Conservation (phyloP, 35 echinoderm and acorn worm species). For the Apostichopus japonicus region DNA sequence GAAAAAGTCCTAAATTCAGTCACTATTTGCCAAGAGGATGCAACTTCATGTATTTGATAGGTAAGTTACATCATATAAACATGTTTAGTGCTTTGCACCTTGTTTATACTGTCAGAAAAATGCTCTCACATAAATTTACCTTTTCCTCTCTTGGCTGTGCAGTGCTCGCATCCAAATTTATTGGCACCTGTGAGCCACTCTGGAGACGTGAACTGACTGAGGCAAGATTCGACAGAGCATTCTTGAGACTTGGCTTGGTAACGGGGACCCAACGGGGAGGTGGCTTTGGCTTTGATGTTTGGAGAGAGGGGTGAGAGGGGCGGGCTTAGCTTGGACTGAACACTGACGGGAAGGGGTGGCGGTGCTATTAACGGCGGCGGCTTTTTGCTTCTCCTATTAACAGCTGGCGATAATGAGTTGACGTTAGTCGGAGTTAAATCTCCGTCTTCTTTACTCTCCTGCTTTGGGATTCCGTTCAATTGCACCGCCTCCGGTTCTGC, state of each 20-base stretch:
- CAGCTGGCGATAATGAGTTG: conserved; percentile 12
- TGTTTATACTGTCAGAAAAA: too few relatives aligned
- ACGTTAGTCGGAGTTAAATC: conserved; percentile 49
- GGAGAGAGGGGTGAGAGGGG: conserved; percentile 78
- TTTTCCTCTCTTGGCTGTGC: conserved; percentile 68
- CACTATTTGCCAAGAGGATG: too few relatives aligned
- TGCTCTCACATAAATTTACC: conserved; percentile 10
- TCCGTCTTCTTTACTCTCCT: conserved; percentile 16
- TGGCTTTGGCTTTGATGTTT: conserved; percentile 69
- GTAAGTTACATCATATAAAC: too few relatives aligned
- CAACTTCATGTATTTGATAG: too few relatives aligned
- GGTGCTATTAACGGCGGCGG: conserved; percentile 31
- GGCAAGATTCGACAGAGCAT: conserved; percentile 93
- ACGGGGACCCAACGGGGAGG: conserved; percentile 64
- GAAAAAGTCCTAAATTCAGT: too few relatives aligned
- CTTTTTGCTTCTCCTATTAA: conserved; percentile 5
- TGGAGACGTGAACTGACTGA: conserved; percentile 92
- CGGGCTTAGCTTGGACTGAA: conserved; percentile 21
- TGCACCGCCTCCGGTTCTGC: conserved; percentile 7
- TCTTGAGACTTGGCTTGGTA: conserved; percentile 87
- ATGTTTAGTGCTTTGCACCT: too few relatives aligned
- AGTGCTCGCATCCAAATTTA: conserved; percentile 94
- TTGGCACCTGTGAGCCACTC: conserved; percentile 92
- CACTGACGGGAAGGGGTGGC: neutral
- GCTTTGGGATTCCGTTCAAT: neutral